Evolutionary conservation across 2,888 invertebrate species (phyloP), one percentile per base, ranked within the genome.

Genomic region (Leptopilina drosophilae): DNA sequence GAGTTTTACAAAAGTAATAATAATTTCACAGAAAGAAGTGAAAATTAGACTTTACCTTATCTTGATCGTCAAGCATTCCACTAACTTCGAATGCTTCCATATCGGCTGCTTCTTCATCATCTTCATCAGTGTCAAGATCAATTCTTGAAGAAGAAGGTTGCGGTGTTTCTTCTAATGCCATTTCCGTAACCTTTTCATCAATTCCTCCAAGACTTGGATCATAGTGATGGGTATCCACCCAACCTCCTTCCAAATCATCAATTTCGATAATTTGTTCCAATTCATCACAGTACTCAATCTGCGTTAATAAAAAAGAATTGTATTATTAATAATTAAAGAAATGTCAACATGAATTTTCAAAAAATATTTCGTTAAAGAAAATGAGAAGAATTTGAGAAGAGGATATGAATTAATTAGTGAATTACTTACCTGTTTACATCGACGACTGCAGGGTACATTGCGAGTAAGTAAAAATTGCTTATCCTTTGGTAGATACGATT

Each of bases 41-140:
- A 20, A n/a, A 42, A 42, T 8, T 42, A 14, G 1, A 5, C 40
- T 76, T n/a, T 92, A 96, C 97, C 86, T 96, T 96, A 91, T 98
- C 98, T 79, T 96, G 95, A 87, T 97, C 96, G 89, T 99, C 98
- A 64, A 98, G 92, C 93, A 98, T 95, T n/a, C 98, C 98, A 85
- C 97, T 97, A 90, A 98, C 97, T 92, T 98, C 98, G 93, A 98
- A 99, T 87, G 96, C 97, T 91, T 99, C 99, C 99, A 99, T 99
- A 92, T 99, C 99, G 84, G 96, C 95, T 0, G 98, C 97, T 90
- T 98, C 98, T 79, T 95, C 98, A 81, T 98, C 98, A 67, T 98
- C 98, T n/a, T 97, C 97, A 33, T 97, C 97, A 62, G 93, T 93
- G 40, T 92, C 93, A 64, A 91, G 91, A 79, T 92, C 92, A 78